These are phyloP conservation scores for Perdita meconis DNA, from an alignment of 2,888 invertebrate genomes.

Conservation along the genomic window DNA sequence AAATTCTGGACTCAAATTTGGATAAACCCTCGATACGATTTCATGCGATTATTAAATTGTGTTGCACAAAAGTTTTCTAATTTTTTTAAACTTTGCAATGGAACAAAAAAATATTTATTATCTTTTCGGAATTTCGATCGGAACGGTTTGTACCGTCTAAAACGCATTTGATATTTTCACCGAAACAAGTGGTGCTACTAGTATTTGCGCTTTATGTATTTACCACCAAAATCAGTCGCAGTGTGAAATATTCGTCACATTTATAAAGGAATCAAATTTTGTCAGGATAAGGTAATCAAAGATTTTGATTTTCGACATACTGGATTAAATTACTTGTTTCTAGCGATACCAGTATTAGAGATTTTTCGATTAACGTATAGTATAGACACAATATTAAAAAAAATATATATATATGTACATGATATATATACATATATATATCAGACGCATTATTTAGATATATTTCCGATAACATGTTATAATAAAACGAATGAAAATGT, in stretches of 20 bases:
- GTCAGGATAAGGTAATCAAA: slow-evolving; percentile 16
- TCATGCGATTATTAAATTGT: slow-evolving; percentile 7
- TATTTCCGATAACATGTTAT: slow-evolving; percentile 40
- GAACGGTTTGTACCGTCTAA: slow-evolving; percentile 1
- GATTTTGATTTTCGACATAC: slow-evolving; percentile 16
- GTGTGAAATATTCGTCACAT: slow-evolving; percentile 3
- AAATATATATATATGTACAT: slow-evolving; percentile 9
- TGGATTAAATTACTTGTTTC: slow-evolving; percentile 31
- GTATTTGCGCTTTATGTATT: slow-evolving; percentile 22
- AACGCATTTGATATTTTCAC: slow-evolving; percentile 4
- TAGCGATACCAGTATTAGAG: slow-evolving; percentile 54
- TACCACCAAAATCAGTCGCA: slow-evolving; percentile 1
- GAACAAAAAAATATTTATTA: background rate
- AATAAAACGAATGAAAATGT: slow-evolving; percentile 31
- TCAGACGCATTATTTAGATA: slow-evolving; percentile 45
- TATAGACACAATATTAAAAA: too few species aligned
- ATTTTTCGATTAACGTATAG: slow-evolving; percentile 40
- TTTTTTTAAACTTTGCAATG: slow-evolving; percentile 1
- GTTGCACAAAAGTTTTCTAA: slow-evolving; percentile 56
- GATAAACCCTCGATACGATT: slow-evolving; percentile 12
- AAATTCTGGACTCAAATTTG: slow-evolving; percentile 29
- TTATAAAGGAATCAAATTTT: slow-evolving; percentile 13
- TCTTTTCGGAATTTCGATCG: background rate
- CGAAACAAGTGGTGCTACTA: slow-evolving; percentile 63
- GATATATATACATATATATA: slow-evolving; percentile 30